Base-by-base conservation (phyloP, 2,888 invertebrate genomes). In the Orgyia antiqua region DNA sequence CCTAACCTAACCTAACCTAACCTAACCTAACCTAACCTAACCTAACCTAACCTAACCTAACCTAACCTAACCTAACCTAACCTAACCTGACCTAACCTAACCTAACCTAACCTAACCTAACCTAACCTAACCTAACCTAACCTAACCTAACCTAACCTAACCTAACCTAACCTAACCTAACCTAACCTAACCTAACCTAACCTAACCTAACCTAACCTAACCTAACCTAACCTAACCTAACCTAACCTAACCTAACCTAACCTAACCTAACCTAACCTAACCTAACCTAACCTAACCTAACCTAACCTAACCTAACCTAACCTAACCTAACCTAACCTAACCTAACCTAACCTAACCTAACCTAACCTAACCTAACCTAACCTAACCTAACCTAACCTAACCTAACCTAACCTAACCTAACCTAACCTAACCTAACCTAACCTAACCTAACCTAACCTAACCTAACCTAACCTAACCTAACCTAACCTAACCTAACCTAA, bases 131-230 rank as follows among this genome's bases (percentile, higher is more conserved):
- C 39, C 39, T 43, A 40, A 44, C 40, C 44, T 41, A 44, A 44
- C 39, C 36, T 39, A 45, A 45, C 41, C 39, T 42, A 43, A 46
- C 42, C 42, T 46, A 46, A 46, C 46, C 42, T 46, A 43, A 45
- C 45, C 40, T 46, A 40, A 45, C 41, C 41, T 42, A 42, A 42
- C 39, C 42, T 45, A 40, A 42, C 39, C 35, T 54, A 56, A 61
- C 29, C 34, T 29, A 34, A 34, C 34, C 34, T 34, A 34, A 34
- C 34, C 34, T 29, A 29, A 34, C 29, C 34, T 29, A 34, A 34
- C 34, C 34, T 34, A 34, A 34, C 34, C 34, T 29, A 29, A 34
- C 29, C 34, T 29, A 34, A 34, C 34, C 34, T 34, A 34, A 34
- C 34, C 34, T 29, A 29, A 34, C 29, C 34, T 29, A 34, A 34